Percentiles rank a stretch among this genome's conserved stretches.
Evolutionary conservation across 2,888 invertebrate species (phyloP).

Genomic region (Erannis defoliaria): DNA sequence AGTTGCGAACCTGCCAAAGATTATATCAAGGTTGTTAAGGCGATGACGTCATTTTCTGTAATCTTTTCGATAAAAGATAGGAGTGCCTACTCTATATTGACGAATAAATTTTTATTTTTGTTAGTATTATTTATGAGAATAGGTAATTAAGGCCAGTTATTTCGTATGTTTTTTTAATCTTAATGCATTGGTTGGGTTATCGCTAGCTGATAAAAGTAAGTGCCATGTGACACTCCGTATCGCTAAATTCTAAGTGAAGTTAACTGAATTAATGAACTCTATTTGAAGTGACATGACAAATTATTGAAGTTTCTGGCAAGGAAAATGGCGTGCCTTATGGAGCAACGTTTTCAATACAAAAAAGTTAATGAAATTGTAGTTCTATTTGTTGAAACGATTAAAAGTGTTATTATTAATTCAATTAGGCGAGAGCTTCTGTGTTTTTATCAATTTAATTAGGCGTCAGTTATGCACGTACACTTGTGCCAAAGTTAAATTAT

Average conservation of each 20-base stretch:
- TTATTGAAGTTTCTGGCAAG: constrained; percentile 24
- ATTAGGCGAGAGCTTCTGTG: no score
- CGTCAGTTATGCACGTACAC: no score
- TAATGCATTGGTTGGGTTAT: constrained; percentile 82
- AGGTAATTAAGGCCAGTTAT: constrained; percentile 68
- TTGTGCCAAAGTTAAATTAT: no score
- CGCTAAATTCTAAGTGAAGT: constrained; percentile 66
- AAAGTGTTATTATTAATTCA: no score
- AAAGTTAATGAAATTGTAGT: no score
- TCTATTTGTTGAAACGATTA: no score
- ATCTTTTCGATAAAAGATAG: constrained; percentile 66
- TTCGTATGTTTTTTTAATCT: constrained; percentile 80
- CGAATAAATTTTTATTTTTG: constrained; percentile 50
- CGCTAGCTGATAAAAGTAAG: constrained; percentile 76
- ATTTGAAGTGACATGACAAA: constrained; percentile 10
- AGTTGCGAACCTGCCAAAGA: constrained; percentile 78
- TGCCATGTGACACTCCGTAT: constrained; percentile 83
- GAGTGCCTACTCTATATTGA: constrained; percentile 45
- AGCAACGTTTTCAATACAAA: not conserved
- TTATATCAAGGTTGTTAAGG: constrained; percentile 67
- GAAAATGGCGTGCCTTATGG: constrained; percentile 19
- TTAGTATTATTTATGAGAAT: constrained; percentile 64
- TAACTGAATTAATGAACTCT: constrained; percentile 43
- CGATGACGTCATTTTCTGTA: constrained; percentile 71
- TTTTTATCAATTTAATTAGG: no score